These are phyloP conservation scores for Macrotus californicus DNA, from an alignment of 2,113 vertebrate genomes.

Conservation along the genomic window DNA sequence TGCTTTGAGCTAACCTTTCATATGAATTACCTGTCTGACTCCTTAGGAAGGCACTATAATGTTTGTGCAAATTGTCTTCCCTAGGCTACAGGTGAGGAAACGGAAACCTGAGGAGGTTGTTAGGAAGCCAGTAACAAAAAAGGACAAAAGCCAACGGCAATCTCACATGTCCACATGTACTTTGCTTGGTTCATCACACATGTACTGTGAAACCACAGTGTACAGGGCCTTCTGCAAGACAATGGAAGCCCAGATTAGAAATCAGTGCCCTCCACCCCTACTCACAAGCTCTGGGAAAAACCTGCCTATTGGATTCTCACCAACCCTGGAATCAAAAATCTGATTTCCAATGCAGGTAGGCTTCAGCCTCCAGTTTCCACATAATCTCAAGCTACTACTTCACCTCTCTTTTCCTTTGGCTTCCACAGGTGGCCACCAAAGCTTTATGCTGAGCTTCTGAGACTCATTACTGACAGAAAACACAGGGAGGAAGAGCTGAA, in stretches of 20 bases:
- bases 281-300: too few relatives aligned
- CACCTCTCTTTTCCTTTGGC: background rate
- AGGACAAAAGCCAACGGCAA: background rate
- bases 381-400: background rate
- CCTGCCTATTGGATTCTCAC: background rate
- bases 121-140: background rate
- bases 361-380: background rate
- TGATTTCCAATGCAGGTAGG: background rate
- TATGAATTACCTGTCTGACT: background rate
- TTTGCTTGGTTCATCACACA: too few relatives aligned
- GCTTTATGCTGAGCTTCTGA: background rate
- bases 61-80: background rate
- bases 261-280: accelerated
- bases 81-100: background rate
- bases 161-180: too few relatives aligned
- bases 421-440: background rate
- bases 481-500: background rate
- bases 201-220: background rate
- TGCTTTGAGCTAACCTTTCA: background rate
- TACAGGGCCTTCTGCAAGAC: accelerated
- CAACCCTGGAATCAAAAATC: background rate
- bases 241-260: background rate
- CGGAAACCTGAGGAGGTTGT: background rate
- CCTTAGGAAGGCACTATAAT: background rate
- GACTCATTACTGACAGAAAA: background rate